A percentile compares a stretch with the other conserved stretches of the same genome.
Conservation (phyloP, 2,888 invertebrate genomes). For the Hypena proboscidalis region DNA sequence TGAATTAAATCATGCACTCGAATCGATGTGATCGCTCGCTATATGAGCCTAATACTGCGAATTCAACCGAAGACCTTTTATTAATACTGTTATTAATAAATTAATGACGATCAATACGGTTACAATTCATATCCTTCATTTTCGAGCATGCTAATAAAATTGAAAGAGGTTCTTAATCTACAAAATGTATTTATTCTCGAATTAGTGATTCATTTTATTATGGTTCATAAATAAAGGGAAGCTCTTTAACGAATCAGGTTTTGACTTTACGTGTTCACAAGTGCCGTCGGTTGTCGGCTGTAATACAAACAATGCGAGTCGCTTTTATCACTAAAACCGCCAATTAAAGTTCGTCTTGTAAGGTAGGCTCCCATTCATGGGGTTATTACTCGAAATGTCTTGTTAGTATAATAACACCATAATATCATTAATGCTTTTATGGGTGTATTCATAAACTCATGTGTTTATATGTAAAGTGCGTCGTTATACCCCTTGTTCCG, state of each 20-base stretch:
- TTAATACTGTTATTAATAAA: conserved; percentile 35
- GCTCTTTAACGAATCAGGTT: conserved; percentile 27
- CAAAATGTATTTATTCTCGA: conserved; percentile 22
- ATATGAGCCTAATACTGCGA: conserved; percentile 29
- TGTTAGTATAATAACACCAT: conserved; percentile 61
- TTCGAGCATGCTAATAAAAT: conserved; percentile 24
- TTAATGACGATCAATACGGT: conserved; percentile 29
- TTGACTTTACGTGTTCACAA: conserved; percentile 25
- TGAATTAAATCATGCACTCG: conserved; percentile 25
- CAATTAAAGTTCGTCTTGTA: conserved; percentile 39
- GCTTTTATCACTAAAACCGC: conserved; percentile 38
- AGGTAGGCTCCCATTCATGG: conserved; percentile 35
- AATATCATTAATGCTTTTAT: conserved; percentile 63
- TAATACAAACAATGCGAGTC: conserved; percentile 34
- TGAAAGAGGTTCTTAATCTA: conserved; percentile 22
- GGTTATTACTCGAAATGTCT: conserved; percentile 47
- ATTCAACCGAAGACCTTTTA: conserved; percentile 29
- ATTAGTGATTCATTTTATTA: conserved; percentile 38
- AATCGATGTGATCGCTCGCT: conserved; percentile 12
- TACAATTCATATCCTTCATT: conserved; percentile 30
- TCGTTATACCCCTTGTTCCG: conserved; percentile 56
- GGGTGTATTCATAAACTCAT: conserved; percentile 56
- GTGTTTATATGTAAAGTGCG: conserved; percentile 54
- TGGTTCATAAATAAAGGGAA: conserved; percentile 32
- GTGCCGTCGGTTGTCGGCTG: conserved; percentile 18